phyloP scores from a whole-genome alignment of 2,888 invertebrate species.

The Myopa testacea region DNA sequence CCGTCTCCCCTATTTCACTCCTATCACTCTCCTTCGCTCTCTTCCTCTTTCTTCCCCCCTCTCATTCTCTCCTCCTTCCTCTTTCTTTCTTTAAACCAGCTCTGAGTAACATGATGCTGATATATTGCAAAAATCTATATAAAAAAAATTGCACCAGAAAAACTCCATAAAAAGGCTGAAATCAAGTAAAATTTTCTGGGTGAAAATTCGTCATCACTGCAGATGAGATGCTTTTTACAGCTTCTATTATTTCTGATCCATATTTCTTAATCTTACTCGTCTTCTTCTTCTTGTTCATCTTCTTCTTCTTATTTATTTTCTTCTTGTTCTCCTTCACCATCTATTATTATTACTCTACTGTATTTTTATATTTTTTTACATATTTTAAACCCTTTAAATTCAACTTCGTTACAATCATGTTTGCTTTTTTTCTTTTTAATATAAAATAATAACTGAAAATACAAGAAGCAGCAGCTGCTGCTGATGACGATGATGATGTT shows the following conservation, averaged over 20 bases:
- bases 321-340: neutral
- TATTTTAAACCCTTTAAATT: constrained; percentile 4
- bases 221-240: neutral
- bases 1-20: neutral
- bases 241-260: neutral
- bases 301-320: neutral
- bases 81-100: neutral
- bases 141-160: neutral
- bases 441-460: neutral
- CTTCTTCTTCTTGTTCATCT: neutral
- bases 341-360: neutral
- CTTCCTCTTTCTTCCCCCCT: neutral
- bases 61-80: neutral
- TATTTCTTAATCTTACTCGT: neutral
- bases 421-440: neutral
- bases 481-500: constrained; percentile 17
- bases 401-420: neutral
- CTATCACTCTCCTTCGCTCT: neutral
- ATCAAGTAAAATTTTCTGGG: constrained; percentile 5
- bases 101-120: neutral
- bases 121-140: neutral
- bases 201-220: neutral
- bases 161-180: neutral
- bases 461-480: neutral
- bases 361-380: neutral